Base-by-base conservation (phyloP, 2,797 vertebrate species). In the Characodon lateralis region DNA sequence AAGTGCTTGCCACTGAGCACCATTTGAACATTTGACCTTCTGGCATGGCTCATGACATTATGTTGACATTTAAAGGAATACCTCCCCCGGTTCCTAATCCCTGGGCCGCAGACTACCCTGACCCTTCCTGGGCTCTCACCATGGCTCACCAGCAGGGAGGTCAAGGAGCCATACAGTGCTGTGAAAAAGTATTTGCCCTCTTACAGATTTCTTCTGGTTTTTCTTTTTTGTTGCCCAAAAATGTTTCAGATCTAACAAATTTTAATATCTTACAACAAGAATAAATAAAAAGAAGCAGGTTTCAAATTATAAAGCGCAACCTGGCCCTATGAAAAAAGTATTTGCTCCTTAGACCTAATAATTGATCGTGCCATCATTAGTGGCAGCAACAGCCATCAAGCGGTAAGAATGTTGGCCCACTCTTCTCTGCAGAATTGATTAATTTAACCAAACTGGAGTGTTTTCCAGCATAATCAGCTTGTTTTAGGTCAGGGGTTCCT, bases 61-160 rank as follows among this genome's bases (percentile, higher is more conserved):
- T 92, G 94, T 81, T 95, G 95, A 95, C 94, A 95, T 95, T 95
- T 94, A 88, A 84, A 91, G 87, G 93, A 94, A 95, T 94, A 92
- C 91, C 91, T 93, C 94, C 94, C 82, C 87, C 79, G 74, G 90
- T 88, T 92, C 89, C 76, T 92, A 91, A 93, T 93, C 91, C 88
- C 85, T 78, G 90, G 86, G 89, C 90, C 59, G 69, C 83, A 82
- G 91, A 90, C 87, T 77, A 78, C 76, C 86, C 80, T 86, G 88
- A 87, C 86, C 93, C 83, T 83, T 87, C 83, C 81, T 73, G 73
- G 87, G 84, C 82, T 78, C 76, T 83, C 76, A 13, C 70, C 72
- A 77, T 78, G 83, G 61, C 61, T 65, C 63, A 75, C 53, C 6
- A 50, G 75, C 79, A 79, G 78, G 69, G 46, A 70, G 79, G 73